phyloP scores from a whole-genome alignment of 2,888 invertebrate genomes.

The Scaeva pyrastri region DNA sequence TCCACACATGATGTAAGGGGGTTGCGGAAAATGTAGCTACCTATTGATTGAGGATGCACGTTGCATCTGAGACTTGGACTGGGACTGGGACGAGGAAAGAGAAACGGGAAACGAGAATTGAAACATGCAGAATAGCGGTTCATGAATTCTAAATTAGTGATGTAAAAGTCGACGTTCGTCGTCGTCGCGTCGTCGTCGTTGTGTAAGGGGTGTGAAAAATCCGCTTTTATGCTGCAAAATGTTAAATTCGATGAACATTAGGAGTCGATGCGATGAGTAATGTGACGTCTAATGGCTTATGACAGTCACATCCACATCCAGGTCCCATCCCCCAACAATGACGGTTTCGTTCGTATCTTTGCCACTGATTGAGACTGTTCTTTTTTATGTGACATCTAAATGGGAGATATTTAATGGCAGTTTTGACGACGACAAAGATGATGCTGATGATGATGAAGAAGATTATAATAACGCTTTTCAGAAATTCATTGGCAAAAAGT shows the following conservation, averaged over 20 bases:
- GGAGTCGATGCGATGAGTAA: slow-evolving; percentile 37
- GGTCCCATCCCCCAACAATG: too few species aligned
- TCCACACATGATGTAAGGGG: slow-evolving; percentile 42
- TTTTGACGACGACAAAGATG: neutral
- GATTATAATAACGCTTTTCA: neutral
- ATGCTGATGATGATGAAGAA: neutral
- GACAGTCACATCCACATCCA: neutral
- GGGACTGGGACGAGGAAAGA: too few species aligned
- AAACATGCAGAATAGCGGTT: slow-evolving; percentile 42
- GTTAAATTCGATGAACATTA: slow-evolving; percentile 28
- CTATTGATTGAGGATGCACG: slow-evolving; percentile 56
- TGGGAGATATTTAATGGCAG: neutral
- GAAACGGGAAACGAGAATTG: slow-evolving; percentile 10
- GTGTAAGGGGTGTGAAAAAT: slow-evolving; percentile 30
- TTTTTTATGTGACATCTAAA: neutral
- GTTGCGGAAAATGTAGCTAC: slow-evolving; percentile 21
- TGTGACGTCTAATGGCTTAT: slow-evolving; percentile 23
- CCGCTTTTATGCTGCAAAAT: slow-evolving; percentile 6
- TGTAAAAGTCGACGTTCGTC: slow-evolving; percentile 21
- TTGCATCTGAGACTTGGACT: slow-evolving; percentile 23
- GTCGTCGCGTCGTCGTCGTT: too few species aligned
- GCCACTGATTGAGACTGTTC: slow-evolving; percentile 33
- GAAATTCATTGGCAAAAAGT: neutral
- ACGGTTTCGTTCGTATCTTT: neutral
- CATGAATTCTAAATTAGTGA: slow-evolving; percentile 62